A percentile compares a stretch with the other conserved stretches of the same genome.
These are phyloP conservation scores for Ischnus inquisitorius DNA, from an alignment of 2,888 invertebrate species.

Conservation along the genomic window DNA sequence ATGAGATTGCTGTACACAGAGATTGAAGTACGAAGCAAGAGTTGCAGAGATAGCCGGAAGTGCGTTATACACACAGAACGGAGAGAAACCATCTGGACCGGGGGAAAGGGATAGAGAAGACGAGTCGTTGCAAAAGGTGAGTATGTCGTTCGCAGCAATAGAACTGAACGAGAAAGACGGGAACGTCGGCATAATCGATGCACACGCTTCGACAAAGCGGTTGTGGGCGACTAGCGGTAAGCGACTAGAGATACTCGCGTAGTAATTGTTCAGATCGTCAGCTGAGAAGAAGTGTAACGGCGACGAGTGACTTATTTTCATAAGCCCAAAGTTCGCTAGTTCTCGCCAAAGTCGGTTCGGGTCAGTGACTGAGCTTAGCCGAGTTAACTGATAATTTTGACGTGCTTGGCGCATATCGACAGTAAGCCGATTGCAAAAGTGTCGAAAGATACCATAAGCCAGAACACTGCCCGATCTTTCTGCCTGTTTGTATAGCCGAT, in stretches of 20 bases:
- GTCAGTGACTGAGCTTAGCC: background rate
- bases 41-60: too few species aligned
- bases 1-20: too few species aligned
- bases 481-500: background rate
- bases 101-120: too few species aligned
- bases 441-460: background rate
- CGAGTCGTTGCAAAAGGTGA: too few species aligned
- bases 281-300: background rate
- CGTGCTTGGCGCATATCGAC: background rate
- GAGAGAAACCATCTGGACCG: too few species aligned
- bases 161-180: too few species aligned
- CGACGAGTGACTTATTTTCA: background rate
- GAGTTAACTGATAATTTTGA: background rate
- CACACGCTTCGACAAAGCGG: background rate
- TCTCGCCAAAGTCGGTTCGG: background rate
- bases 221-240: background rate
- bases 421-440: background rate
- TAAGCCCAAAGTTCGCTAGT: background rate
- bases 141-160: too few species aligned
- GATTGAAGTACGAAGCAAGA: too few species aligned
- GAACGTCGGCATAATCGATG: too few species aligned
- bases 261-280: background rate
- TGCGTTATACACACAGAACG: too few species aligned
- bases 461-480: background rate
- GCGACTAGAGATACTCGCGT: background rate